Evolutionary conservation across 2,888 invertebrate species (phyloP), one percentile per base, ranked within the genome.

Genomic region (Dicranocentrus wangi): DNA sequence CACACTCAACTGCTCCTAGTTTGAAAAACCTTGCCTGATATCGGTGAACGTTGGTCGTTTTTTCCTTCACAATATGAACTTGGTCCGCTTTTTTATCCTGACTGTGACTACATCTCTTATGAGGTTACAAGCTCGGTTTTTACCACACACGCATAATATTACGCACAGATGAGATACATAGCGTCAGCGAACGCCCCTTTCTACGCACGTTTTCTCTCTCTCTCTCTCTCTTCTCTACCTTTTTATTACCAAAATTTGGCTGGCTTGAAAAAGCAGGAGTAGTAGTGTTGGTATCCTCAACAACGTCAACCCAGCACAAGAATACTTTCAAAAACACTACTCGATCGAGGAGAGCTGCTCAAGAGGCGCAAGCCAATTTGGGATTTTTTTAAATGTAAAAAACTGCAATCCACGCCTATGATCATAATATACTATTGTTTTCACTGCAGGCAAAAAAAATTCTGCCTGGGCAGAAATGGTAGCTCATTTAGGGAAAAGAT

Each of bases 401-500:
- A 17, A n/a, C 32, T 32, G 32, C 60, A 13, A 32, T 60, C 28
- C 60, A 60, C 60, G 25, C 60, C 32, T 60, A 60, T 60, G 32
- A 27, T 28, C 60, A 60, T 60, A 28, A 28, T n/a, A n/a, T 60
- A 60, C 27, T 60, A 32, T 60, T 60, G 32, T 60, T 60, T 60
- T 60, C 17, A 60, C 60, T 28, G 25, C 32, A 28, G 1, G 32
- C 60, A 60, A 32, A 28, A 60, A 32, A 28, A 32, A 60, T 13
- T 55, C 17, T 55, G 55, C 23, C 3, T 32, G 15, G 8, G 28
- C 60, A 17, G 23, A 23, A 55, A 23, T 51, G 25, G 55, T 55
- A 55, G 55, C 55, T 55, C 55, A 55, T 55, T 55, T 55, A 55
- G 55, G 2, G 13, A 55, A 55, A 55, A 7, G 25, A 55, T 23